phyloP scores from a whole-genome alignment of 2,888 invertebrate genomes.

The Protonemura montana region DNA sequence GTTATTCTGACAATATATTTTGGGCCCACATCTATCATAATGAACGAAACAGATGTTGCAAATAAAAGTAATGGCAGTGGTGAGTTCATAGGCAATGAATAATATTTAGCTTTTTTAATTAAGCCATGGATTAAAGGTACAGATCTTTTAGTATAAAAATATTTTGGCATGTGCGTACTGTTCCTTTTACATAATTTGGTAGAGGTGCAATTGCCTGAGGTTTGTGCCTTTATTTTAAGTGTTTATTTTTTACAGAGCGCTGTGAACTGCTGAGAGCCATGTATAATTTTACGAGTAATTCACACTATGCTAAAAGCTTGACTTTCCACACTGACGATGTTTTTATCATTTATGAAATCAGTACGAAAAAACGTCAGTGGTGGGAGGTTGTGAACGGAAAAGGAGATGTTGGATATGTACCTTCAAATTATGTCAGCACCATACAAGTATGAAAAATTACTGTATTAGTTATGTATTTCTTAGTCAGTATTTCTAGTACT shows the following conservation, averaged over 20 bases:
- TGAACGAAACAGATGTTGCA: constrained; percentile 13
- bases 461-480: too few species aligned
- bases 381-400: constrained; percentile 86
- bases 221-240: too few species aligned
- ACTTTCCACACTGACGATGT: constrained; percentile 82
- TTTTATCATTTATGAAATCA: constrained; percentile 80
- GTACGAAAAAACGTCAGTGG: constrained; percentile 84
- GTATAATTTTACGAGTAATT: constrained; percentile 69
- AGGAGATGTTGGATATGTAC: constrained; percentile 85
- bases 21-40: neutral
- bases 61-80: constrained; percentile 19
- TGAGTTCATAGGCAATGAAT: too few species aligned
- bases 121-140: too few species aligned
- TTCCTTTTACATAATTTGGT: too few species aligned
- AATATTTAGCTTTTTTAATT: too few species aligned
- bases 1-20: neutral
- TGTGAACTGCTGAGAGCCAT: constrained; percentile 81
- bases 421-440: constrained; percentile 84
- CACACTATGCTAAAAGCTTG: constrained; percentile 71
- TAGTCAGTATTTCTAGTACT: too few species aligned
- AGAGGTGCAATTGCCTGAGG: too few species aligned
- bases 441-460: constrained; percentile 69
- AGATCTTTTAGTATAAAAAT: too few species aligned
- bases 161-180: too few species aligned
- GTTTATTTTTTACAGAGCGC: constrained; percentile 36